Evolutionary conservation across 2,113 vertebrate species (phyloP).

Genomic region (Scytalopus superciliaris): DNA sequence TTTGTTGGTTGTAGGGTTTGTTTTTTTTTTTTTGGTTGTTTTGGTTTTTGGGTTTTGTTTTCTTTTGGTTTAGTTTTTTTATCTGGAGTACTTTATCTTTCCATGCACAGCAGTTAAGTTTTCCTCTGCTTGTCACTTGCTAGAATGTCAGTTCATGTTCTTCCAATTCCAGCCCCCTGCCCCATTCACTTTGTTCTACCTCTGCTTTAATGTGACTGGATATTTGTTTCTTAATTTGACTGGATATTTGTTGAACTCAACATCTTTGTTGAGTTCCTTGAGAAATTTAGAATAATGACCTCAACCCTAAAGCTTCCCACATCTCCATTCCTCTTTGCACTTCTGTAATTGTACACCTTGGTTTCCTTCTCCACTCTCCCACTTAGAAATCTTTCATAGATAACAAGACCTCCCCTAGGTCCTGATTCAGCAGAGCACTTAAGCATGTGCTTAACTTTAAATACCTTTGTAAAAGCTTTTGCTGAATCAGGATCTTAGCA

Average conservation of each 20-base stretch:
- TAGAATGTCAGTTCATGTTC: neutral
- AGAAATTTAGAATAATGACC: neutral
- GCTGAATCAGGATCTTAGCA: slow-evolving; percentile 53
- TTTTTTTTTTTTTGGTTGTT: neutral
- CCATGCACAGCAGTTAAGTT: neutral
- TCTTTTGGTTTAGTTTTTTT: neutral
- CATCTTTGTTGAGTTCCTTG: neutral
- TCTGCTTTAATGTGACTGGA: neutral
- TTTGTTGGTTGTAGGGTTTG: neutral
- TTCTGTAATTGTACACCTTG: neutral
- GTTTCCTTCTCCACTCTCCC: neutral
- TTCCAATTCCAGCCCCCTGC: neutral
- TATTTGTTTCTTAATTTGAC: neutral
- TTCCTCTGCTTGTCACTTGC: neutral
- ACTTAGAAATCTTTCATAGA: slow-evolving; percentile 50
- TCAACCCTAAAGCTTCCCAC: neutral
- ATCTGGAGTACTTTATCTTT: neutral
- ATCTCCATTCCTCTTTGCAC: neutral
- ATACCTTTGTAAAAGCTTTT: slow-evolving; percentile 64
- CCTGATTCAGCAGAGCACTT: slow-evolving; percentile 65
- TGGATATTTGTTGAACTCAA: neutral
- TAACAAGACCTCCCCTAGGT: slow-evolving; percentile 58
- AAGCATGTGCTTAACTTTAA: slow-evolving; percentile 71
- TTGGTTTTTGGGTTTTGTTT: no score
- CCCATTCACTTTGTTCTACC: neutral